phyloP scores from a whole-genome alignment of 2,888 invertebrate species.

The Erynnis tages region DNA sequence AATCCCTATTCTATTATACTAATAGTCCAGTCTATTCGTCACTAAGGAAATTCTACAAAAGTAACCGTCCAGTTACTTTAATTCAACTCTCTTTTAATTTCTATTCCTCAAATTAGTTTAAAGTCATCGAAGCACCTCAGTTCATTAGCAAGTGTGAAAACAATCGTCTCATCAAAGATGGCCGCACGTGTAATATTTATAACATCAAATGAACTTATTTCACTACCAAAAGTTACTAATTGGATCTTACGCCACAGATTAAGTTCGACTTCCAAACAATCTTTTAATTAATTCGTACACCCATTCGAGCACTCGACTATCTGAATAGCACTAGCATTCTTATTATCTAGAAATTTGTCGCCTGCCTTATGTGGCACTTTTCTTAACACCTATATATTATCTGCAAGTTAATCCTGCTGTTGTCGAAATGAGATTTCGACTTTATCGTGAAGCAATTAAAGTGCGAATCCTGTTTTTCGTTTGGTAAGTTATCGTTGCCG shows the following conservation, averaged over 20 bases:
- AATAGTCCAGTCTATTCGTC: no score
- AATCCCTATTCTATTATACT: no score
- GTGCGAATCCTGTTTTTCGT: slow-evolving; percentile 16
- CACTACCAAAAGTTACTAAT: slow-evolving; percentile 8
- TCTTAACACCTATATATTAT: slow-evolving; percentile 45
- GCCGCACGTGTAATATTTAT: not conserved
- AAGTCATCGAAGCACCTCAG: no score
- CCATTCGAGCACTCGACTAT: slow-evolving; percentile 14
- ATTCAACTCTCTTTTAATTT: no score
- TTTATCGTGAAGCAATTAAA: slow-evolving; percentile 18
- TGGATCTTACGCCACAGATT: slow-evolving; percentile 9
- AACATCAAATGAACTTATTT: slow-evolving; percentile 1
- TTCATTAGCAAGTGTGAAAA: no score
- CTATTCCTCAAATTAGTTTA: no score
- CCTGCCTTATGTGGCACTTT: slow-evolving; percentile 42
- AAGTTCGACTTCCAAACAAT: slow-evolving; percentile 15
- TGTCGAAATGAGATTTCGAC: not conserved
- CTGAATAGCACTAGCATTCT: slow-evolving; percentile 24
- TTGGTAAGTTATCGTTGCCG: slow-evolving; percentile 42
- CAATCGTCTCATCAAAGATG: no score
- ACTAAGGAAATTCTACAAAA: no score
- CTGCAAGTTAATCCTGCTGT: slow-evolving; percentile 15
- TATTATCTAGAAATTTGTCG: slow-evolving; percentile 27
- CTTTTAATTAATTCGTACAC: slow-evolving; percentile 20
- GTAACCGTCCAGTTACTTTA: no score